Evolutionary conservation across 2,888 invertebrate species (phyloP).

Genomic region (Rotaria socialis): DNA sequence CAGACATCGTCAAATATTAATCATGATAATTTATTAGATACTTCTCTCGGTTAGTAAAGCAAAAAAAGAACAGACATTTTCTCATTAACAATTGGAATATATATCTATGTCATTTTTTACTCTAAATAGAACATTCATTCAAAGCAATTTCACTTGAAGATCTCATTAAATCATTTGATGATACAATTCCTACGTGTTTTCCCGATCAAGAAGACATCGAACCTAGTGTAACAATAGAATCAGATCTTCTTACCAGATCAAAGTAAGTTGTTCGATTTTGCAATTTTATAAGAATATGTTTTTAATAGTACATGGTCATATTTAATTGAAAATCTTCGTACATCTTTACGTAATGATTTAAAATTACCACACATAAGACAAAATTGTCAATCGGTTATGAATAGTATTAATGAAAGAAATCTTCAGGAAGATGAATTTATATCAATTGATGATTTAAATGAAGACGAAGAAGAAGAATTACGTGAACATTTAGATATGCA

Average conservation of each 20-base stretch:
- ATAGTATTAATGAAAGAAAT: background rate
- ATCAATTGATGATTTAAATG: conserved; percentile 20
- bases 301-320: conserved; percentile 14
- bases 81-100: background rate
- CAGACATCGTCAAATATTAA: background rate
- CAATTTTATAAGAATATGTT: no score
- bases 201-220: background rate
- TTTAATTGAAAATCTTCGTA: conserved; percentile 5
- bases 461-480: conserved; percentile 44
- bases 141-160: conserved; percentile 40
- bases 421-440: background rate
- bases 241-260: background rate
- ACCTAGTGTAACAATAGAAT: background rate
- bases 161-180: conserved; percentile 44
- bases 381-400: background rate
- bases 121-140: background rate
- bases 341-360: background rate
- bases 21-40: background rate
- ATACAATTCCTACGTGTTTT: conserved; percentile 40
- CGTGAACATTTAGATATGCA: conserved; percentile 46
- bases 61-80: background rate
- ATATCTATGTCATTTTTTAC: background rate
- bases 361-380: background rate
- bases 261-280: background rate
- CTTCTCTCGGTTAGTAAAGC: background rate